Conservation (phyloP, 1,140 invertebrate genomes). For the Bactericera cockerelli region DNA sequence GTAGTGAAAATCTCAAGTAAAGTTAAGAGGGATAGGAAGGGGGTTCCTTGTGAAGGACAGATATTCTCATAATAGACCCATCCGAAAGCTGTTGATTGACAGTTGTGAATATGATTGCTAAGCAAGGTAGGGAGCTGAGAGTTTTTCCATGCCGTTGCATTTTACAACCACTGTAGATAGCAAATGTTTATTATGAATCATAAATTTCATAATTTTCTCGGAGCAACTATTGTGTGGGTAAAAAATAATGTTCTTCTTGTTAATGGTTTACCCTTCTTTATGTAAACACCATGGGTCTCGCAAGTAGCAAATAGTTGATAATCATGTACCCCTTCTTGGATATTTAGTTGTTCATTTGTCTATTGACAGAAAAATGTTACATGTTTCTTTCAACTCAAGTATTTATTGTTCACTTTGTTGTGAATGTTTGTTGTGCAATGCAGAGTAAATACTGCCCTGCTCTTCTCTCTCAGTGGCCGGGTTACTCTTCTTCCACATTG, state of each 20-base stretch:
- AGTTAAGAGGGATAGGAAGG: not conserved
- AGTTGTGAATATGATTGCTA: conserved; percentile 5
- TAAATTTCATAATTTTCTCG: not conserved
- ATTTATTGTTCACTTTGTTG: too few relatives aligned
- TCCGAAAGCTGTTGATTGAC: conserved; percentile 4
- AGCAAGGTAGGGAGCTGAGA: not conserved
- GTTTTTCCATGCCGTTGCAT: conserved; percentile 3
- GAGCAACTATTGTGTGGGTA: not conserved
- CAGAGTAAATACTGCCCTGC: too few relatives aligned
- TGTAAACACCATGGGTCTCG: not conserved
- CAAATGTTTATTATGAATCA: too few relatives aligned
- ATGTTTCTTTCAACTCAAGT: too few relatives aligned
- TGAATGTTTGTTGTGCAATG: too few relatives aligned
- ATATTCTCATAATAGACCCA: conserved; percentile 1
- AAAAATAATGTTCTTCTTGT: too few relatives aligned
- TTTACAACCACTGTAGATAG: not conserved
- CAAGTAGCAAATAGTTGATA: too few relatives aligned
- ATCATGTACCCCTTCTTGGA: too few relatives aligned
- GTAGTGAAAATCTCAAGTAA: not conserved
- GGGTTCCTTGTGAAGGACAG: not conserved
- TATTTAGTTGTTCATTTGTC: too few relatives aligned
- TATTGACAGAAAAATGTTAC: too few relatives aligned
- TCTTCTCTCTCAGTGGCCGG: too few relatives aligned
- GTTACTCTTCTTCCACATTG: too few relatives aligned
- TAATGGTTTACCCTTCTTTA: conserved; percentile 7